Percentiles rank a stretch among this genome's conserved stretches.
These are phyloP conservation scores for Formicarius rufipectus DNA, from an alignment of 2,113 vertebrate species.

Conservation along the genomic window DNA sequence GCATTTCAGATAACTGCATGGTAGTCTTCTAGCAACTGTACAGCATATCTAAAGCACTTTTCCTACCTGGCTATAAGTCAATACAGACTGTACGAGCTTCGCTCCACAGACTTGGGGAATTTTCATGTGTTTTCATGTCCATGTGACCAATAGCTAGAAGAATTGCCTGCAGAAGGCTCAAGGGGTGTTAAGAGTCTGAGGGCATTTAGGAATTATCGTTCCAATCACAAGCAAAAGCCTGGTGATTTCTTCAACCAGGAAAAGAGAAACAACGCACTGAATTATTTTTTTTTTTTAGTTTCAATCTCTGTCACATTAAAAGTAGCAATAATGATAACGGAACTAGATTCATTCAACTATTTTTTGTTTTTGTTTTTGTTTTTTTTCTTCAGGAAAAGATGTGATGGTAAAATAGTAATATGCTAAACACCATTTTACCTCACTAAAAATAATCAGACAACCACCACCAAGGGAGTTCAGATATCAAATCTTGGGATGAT, in stretches of 20 bases:
- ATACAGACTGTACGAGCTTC: background rate
- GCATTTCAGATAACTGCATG: background rate
- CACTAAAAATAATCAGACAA: background rate
- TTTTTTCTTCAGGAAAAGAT: background rate
- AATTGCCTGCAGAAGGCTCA: background rate
- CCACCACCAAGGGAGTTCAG: accelerated
- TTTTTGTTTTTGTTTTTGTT: too few species aligned
- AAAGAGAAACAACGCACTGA: background rate
- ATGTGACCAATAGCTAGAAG: background rate
- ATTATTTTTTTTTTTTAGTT: background rate
- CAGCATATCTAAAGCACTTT: background rate
- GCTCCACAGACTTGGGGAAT: background rate
- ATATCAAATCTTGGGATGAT: background rate
- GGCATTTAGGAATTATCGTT: background rate
- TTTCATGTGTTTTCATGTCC: background rate
- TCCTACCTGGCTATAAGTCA: background rate
- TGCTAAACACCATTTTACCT: background rate
- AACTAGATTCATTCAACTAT: background rate
- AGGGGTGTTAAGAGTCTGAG: background rate
- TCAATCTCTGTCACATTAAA: background rate
- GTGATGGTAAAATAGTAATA: background rate
- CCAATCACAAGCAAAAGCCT: background rate
- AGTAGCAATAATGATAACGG: background rate
- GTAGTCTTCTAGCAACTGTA: conserved; percentile 22
- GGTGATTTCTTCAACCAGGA: background rate